Evolutionary conservation across 2,797 vertebrate species (phyloP).

Genomic region (Bovichtus diacanthus): DNA sequence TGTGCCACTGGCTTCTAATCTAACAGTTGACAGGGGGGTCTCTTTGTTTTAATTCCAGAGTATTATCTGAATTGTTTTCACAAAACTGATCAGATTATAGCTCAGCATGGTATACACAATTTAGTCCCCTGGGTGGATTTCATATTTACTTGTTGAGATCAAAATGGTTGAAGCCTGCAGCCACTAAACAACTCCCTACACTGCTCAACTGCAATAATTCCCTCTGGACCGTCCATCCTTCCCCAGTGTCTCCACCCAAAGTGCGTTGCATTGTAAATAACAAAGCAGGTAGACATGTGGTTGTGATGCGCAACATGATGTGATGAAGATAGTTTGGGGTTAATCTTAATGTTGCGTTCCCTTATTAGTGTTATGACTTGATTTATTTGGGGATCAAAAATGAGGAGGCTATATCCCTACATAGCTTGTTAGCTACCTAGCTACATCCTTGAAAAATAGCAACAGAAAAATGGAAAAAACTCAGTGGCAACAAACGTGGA

Average conservation of each 20-base stretch:
- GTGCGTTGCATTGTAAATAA: too few relatives aligned
- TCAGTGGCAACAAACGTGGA: not conserved
- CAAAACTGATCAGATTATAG: slow-evolving; percentile 87
- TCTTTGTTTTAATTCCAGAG: slow-evolving; percentile 81
- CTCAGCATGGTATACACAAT: slow-evolving; percentile 78
- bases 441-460: not conserved
- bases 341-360: too few relatives aligned
- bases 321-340: too few relatives aligned
- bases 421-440: not conserved
- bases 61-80: slow-evolving; percentile 89
- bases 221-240: too few relatives aligned
- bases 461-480: not conserved
- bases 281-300: too few relatives aligned
- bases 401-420: not conserved
- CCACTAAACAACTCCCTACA: slow-evolving; percentile 13
- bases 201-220: not conserved
- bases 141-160: slow-evolving; percentile 59
- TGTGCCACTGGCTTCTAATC: slow-evolving; percentile 81
- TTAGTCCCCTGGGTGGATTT: slow-evolving; percentile 59
- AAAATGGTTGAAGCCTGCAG: slow-evolving; percentile 4
- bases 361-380: not conserved
- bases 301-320: too few relatives aligned
- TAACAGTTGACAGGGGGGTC: slow-evolving; percentile 79
- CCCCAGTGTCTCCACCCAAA: too few relatives aligned
- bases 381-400: not conserved